Evolutionary conservation across 2,888 invertebrate genomes (phyloP), one percentile per base, ranked within the genome.

Genomic region (Argynnis bischoffii): DNA sequence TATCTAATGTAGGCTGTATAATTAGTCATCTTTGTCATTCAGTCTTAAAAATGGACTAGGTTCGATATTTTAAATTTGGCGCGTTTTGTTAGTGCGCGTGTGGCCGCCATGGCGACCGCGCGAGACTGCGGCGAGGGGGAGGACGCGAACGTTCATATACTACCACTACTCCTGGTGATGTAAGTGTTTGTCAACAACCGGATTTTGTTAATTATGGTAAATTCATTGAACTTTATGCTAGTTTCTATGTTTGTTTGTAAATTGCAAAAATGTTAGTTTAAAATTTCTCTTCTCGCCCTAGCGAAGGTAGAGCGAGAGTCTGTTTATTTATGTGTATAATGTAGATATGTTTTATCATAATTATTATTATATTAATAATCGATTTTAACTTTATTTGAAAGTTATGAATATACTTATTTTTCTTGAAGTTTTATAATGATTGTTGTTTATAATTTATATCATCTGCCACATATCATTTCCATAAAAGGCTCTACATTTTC

Each of bases 61-160:
- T 73, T 83, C 82, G 76, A 18, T 55, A 15, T 63, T 69, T 64
- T 60, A 50, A 81, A 81, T 83, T 84, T 84, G 76, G 81, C 81
- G 81, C 85, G 85, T 69, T 74, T 54, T 53, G 71, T 55, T 75
- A 76, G 79, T 74, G 76, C 77, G 84, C 89, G 89, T 80, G 79
- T 79, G 70, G 75, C 80, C 82, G 86, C 87, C 90, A 89, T 88
- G 70, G 85, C 86, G 87, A 67, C 78, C 76, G 84, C 87, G 87
- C 83, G 75, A 67, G 41, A 92, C 92, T 92, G 88, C 74, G 69
- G 71, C 51, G 80, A 77, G 79, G 81, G 81, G 80, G 77, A 72
- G 60, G 67, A 48, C 47, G 76, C 77, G 66, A 72, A 71, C 79
- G 76, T 72, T 87, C 84, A 90, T 87, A 92, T 91, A 91, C 86